phyloP scores from a whole-genome alignment of 35 echinoderm and acorn worm species.

The Apostichopus californicus region DNA sequence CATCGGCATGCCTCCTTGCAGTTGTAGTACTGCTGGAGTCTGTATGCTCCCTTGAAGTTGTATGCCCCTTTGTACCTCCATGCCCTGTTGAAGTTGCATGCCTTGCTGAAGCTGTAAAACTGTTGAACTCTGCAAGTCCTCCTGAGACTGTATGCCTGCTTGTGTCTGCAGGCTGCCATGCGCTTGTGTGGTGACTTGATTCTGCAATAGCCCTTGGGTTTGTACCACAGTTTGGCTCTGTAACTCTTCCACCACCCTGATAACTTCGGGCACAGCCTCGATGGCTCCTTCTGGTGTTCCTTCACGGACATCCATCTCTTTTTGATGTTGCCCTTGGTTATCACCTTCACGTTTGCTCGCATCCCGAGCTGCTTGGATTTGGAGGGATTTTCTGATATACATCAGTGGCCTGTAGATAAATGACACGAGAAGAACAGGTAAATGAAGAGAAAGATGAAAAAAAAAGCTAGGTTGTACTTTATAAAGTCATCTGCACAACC shows the following conservation, averaged over 20 bases:
- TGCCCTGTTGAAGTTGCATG: neutral
- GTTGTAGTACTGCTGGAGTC: neutral
- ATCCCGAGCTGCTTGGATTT: slow-evolving; percentile 27
- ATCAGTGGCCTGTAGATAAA: slow-evolving; percentile 15
- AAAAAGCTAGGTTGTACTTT: too few species aligned
- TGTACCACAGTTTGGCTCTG: too few species aligned
- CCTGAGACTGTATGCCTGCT: neutral
- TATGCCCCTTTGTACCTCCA: neutral
- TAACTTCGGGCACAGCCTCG: neutral
- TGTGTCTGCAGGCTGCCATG: neutral
- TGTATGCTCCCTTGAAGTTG: neutral
- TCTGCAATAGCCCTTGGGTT: neutral
- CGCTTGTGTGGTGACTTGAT: neutral
- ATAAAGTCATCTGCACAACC: too few species aligned
- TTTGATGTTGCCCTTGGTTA: neutral
- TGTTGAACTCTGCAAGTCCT: neutral
- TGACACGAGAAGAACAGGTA: neutral
- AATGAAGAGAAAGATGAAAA: too few species aligned
- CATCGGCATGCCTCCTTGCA: neutral
- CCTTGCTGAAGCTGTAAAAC: neutral
- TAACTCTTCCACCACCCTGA: neutral
- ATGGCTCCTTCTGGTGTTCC: neutral
- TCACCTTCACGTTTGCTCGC: neutral
- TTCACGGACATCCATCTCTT: neutral
- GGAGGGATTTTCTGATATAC: slow-evolving; percentile 31